Base-by-base conservation (phyloP, 1,140 invertebrate species). In the Coboldia fuscipes region DNA sequence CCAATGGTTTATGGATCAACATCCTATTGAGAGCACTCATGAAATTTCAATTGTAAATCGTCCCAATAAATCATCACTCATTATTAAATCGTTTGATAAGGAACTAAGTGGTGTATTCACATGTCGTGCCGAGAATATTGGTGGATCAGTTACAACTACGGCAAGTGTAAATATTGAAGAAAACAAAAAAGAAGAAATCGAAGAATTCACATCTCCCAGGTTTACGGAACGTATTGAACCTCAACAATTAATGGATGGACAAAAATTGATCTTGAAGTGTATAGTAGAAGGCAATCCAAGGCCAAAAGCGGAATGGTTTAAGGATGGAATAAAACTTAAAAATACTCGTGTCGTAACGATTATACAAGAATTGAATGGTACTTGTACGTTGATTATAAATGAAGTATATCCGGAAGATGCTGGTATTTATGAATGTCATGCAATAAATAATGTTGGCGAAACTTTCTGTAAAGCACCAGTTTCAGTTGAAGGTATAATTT, bases 381-480 rank as follows among this genome's bases (percentile, higher is more conserved):
- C 72, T 34, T 89, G 84, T 49, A 75, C 72, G 51, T 60, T 96
- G 37, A 69, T 75, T 38, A 88, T 96, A 44, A 69, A 70, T 30
- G 86, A 94, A 70, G 85, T 89, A 18, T 93, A 92, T 54, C 85
- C 86, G 4, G 88, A 93, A 68, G 84, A 93, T 67, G 70, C 74
- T 41, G 89, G 88, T 15, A 70, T 72, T 54, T 93, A 93, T 54
- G 70, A 68, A 34, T 90, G 85, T 54, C 58, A 63, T 41, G 83
- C 88, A 33, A 62, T 70, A 19, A 97, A 96, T 61, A 66, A 70
- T 47, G 70, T 78, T 44, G 92, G 92, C 31, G 76, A 83, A 58
- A 73, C 75, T 34, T 63, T 76, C 39, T 85, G 78, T 44, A 71
- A 71, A 46, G 72, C 84, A 46, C 68, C 71, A 37, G 66, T 90